A percentile compares a stretch with the other conserved stretches of the same genome.
phyloP scores from a whole-genome alignment of 1,140 invertebrate genomes.

The Dryas iulia region DNA sequence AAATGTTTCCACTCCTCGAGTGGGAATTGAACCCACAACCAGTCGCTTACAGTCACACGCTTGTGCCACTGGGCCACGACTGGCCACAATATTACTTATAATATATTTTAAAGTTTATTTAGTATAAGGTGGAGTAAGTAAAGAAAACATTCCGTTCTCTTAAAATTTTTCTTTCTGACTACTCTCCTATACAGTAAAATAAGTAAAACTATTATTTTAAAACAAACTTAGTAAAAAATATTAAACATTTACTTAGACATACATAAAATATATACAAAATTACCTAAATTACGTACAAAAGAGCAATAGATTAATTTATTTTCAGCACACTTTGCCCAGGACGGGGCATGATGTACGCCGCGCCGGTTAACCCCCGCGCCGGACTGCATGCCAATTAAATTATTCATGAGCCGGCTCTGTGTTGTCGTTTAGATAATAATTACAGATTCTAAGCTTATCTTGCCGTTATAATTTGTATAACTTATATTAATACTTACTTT shows the following conservation, averaged over 20 bases:
- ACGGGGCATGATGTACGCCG: not conserved
- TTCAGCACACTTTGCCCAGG: not conserved
- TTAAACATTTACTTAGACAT: not conserved
- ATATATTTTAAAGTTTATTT: too few relatives aligned
- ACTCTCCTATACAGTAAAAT: too few relatives aligned
- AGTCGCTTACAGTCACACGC: too few relatives aligned
- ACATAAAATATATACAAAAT: not conserved
- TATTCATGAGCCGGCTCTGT: slow-evolving; percentile 60
- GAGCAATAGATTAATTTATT: not conserved
- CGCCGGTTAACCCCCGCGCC: slow-evolving; percentile 25
- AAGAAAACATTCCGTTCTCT: too few relatives aligned
- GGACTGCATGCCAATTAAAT: slow-evolving; percentile 59
- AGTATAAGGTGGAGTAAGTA: too few relatives aligned
- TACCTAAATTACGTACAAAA: not conserved
- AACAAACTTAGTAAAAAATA: too few relatives aligned
- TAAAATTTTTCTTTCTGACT: too few relatives aligned
- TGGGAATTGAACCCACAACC: too few relatives aligned
- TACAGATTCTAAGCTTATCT: slow-evolving; percentile 54
- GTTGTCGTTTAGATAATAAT: slow-evolving; percentile 59
- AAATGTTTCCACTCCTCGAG: too few relatives aligned
- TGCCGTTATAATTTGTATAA: slow-evolving; percentile 39
- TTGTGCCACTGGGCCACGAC: too few relatives aligned
- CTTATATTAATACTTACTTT: not conserved
- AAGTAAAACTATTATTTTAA: too few relatives aligned
- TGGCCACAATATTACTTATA: too few relatives aligned